phyloP scores from a whole-genome alignment of 2,113 vertebrate species.

The Heterotis niloticus region DNA sequence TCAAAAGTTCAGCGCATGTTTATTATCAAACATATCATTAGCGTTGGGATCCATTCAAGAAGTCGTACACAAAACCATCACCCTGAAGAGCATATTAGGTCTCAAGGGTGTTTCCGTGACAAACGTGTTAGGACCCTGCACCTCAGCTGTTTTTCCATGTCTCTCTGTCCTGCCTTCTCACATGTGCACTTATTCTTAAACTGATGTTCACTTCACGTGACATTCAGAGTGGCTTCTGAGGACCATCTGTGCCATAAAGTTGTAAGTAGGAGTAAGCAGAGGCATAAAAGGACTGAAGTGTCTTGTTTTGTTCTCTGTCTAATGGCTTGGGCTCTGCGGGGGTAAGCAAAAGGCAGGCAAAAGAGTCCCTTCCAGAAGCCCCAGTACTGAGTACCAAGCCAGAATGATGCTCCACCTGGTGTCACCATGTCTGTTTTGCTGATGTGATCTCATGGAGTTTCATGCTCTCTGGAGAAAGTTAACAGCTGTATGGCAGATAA shows the following conservation, averaged over 20 bases:
- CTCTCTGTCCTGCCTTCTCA: neutral
- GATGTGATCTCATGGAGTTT: neutral
- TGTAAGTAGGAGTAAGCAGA: constrained; percentile 23
- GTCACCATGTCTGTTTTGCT: too few relatives aligned
- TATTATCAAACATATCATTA: too few relatives aligned
- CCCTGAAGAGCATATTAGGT: too few relatives aligned
- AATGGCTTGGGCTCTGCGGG: constrained; percentile 6
- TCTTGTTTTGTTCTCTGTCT: constrained; percentile 21
- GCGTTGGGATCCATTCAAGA: too few relatives aligned
- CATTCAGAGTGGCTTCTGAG: constrained; percentile 20
- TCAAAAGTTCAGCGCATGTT: too few relatives aligned
- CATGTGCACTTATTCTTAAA: constrained; percentile 1
- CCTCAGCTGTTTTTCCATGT: neutral
- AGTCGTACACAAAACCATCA: too few relatives aligned
- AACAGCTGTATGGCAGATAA: too few relatives aligned
- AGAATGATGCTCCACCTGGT: too few relatives aligned
- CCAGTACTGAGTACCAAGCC: neutral
- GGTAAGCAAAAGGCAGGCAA: neutral
- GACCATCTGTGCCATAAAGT: constrained; percentile 21
- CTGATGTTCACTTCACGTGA: constrained; percentile 22
- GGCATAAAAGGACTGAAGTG: constrained; percentile 18
- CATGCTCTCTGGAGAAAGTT: neutral
- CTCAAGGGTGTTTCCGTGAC: too few relatives aligned
- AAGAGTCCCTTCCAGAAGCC: neutral
- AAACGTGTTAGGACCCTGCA: too few relatives aligned